Conservation (phyloP, 2,888 invertebrate genomes). For the Catocala fraxini region DNA sequence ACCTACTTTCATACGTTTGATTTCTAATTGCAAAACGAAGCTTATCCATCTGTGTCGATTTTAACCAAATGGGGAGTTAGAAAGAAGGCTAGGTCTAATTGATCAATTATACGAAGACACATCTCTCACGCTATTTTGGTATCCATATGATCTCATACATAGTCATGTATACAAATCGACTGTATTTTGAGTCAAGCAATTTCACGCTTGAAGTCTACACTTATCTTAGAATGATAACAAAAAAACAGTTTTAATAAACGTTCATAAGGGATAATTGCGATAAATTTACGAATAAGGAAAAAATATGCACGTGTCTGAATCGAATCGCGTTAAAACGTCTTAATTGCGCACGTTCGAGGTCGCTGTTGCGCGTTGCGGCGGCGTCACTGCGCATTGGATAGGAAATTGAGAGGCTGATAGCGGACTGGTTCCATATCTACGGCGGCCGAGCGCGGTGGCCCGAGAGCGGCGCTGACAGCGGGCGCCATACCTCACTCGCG, state of each 20-base stretch:
- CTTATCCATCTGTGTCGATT: constrained; percentile 47
- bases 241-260: constrained; percentile 77
- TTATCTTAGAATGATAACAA: constrained; percentile 71
- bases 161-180: constrained; percentile 56
- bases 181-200: constrained; percentile 67
- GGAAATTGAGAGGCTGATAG: constrained; percentile 71
- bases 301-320: constrained; percentile 83
- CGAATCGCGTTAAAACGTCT: constrained; percentile 84
- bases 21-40: constrained; percentile 38
- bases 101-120: constrained; percentile 55
- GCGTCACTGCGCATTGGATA: constrained; percentile 59
- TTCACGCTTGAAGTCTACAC: constrained; percentile 74
- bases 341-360: constrained; percentile 81
- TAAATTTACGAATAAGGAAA: constrained; percentile 81
- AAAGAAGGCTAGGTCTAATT: constrained; percentile 61
- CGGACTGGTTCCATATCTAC: constrained; percentile 62
- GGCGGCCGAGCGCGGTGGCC: constrained; percentile 35
- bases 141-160: constrained; percentile 52
- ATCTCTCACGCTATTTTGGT: constrained; percentile 61
- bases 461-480: constrained; percentile 32
- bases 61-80: constrained; percentile 48
- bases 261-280: constrained; percentile 80
- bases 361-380: constrained; percentile 57
- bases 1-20: constrained; percentile 31
- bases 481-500: constrained; percentile 12